Evolutionary conservation across 2,888 invertebrate species (phyloP).

Genomic region (Caenorhabditis virilis): DNA sequence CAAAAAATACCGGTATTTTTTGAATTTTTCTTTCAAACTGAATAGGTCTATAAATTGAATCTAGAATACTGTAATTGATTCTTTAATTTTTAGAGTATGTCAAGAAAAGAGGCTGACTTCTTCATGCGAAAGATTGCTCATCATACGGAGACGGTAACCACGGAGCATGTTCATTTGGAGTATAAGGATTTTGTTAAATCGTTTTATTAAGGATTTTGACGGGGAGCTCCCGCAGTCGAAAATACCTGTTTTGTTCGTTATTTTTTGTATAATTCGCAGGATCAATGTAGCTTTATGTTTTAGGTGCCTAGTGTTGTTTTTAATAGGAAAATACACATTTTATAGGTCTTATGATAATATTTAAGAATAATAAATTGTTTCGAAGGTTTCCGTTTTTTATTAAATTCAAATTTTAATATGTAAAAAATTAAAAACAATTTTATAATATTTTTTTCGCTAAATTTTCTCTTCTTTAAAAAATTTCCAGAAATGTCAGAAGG

Average conservation of each 20-base stretch:
- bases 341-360: background rate
- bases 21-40: too few species aligned
- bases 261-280: too few species aligned
- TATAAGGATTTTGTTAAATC: slow-evolving; percentile 29
- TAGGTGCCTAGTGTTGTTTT: background rate
- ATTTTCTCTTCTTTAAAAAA: too few species aligned
- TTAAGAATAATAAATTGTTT: background rate
- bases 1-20: too few species aligned
- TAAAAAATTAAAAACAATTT: background rate
- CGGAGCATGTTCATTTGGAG: slow-evolving; percentile 25
- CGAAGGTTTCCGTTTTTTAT: background rate
- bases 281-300: background rate
- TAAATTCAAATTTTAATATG: background rate
- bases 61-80: too few species aligned
- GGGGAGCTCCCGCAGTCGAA: too few species aligned
- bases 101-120: slow-evolving; percentile 30
- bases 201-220: slow-evolving; percentile 30
- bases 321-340: slow-evolving; percentile 2
- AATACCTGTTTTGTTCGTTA: background rate
- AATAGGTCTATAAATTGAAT: background rate
- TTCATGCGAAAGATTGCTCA: slow-evolving; percentile 23
- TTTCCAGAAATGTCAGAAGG: too few species aligned
- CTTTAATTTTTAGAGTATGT: slow-evolving; percentile 22
- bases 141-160: slow-evolving; percentile 19
- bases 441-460: background rate